phyloP scores from a whole-genome alignment of 1,140 invertebrate genomes.

The Physella acuta region DNA sequence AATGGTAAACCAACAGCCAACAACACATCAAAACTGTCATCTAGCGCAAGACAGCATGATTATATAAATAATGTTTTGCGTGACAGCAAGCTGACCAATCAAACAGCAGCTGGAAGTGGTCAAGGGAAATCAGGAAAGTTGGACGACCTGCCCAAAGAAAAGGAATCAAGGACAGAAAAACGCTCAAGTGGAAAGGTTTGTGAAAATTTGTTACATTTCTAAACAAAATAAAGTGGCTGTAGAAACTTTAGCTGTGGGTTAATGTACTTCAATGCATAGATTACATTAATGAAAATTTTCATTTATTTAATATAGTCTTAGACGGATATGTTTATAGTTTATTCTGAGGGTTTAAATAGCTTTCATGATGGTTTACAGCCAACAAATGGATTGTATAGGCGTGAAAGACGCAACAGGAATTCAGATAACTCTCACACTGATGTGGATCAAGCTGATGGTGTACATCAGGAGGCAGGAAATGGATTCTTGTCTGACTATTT shows the following conservation, averaged over 20 bases:
- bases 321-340: not conserved
- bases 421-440: not conserved
- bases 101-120: slow-evolving; percentile 27
- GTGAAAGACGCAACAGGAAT: not conserved
- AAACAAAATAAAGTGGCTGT: too few species aligned
- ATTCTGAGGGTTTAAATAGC: too few species aligned
- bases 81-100: slow-evolving; percentile 51
- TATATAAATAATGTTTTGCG: slow-evolving; percentile 57
- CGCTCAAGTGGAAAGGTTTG: not conserved
- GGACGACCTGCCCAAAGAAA: not conserved
- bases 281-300: too few species aligned
- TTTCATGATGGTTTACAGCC: too few species aligned
- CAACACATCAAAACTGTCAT: slow-evolving; percentile 35
- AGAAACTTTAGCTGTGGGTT: too few species aligned
- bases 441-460: too few species aligned
- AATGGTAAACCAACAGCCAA: slow-evolving; percentile 46
- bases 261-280: too few species aligned
- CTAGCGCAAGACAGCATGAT: slow-evolving; percentile 43
- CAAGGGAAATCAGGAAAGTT: not conserved
- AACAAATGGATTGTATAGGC: not conserved
- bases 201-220: too few species aligned
- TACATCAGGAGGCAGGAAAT: too few species aligned
- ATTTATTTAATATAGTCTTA: too few species aligned
- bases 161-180: slow-evolving; percentile 4
- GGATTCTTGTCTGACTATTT: not conserved